Evolutionary conservation across 2,113 vertebrate species (phyloP).

Genomic region (Elachura formosa): DNA sequence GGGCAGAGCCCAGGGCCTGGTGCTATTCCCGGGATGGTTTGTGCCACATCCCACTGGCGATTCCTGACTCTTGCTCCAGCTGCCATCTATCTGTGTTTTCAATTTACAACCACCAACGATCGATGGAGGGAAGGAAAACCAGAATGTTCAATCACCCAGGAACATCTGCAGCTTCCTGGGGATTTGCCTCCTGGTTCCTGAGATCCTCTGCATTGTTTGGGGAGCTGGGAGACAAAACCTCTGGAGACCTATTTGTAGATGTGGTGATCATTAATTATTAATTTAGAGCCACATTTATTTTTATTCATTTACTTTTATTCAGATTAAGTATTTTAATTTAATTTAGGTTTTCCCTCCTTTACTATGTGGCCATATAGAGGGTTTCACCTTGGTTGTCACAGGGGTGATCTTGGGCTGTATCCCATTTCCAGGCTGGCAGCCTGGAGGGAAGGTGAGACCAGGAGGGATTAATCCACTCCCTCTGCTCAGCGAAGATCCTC

Average conservation of each 20-base stretch:
- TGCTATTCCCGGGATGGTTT: neutral
- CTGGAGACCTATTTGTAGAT: neutral
- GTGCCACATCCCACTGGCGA: rapidly evolving
- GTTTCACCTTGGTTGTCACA: neutral
- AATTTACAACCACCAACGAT: rapidly evolving
- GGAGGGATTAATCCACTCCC: neutral
- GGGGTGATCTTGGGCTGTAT: neutral
- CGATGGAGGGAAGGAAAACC: neutral
- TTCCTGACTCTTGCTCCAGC: neutral
- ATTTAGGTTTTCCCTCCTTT: neutral
- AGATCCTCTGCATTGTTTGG: neutral
- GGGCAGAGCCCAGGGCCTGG: neutral
- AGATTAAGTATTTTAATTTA: neutral
- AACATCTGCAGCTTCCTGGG: neutral
- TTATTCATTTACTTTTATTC: neutral
- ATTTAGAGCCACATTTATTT: neutral
- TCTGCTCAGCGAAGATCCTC: neutral
- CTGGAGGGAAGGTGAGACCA: neutral
- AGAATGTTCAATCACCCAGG: neutral
- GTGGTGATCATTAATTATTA: neutral
- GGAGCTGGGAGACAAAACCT: neutral
- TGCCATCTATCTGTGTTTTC: neutral
- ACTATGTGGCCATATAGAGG: neutral
- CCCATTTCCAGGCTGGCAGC: neutral
- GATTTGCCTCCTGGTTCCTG: neutral